Evolutionary conservation across 2,888 invertebrate genomes (phyloP), one percentile per base, ranked within the genome.

Genomic region (Uropetala carovei): DNA sequence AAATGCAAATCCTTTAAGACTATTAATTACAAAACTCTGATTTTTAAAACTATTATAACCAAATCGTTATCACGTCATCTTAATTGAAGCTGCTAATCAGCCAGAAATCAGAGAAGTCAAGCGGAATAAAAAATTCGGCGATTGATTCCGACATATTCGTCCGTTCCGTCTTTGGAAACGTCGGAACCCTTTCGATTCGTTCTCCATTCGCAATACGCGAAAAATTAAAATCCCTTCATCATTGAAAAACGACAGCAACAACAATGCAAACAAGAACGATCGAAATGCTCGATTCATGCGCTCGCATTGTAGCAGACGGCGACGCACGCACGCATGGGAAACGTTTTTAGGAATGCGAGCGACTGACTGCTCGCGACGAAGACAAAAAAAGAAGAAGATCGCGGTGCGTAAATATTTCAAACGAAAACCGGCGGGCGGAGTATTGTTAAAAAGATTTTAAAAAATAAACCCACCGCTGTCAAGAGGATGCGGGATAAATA

Each of bases 401-500:
- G 60, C 13, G 13, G 27, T 13, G 75, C 22, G 75, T 75, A 75
- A 75, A 75, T 75, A 22, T 75, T 75, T 75, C 22, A 75, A 27
- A 27, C 75, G 75, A 75, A 75, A 75, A 27, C 43, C 27, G 75
- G 75, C 75, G 75, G 75, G 22, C 75, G 75, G 75, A 75, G 75
- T 75, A 13, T 75, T 60, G 13, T 75, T 10, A 27, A 27, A 75
- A 22, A 11, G 68, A 43, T 43, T 43, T 43, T 3, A 43, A 43
- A 43, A n/a, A 75, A 22, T n/a, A n/a, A n/a, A n/a, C n/a, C 10
- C 13, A 75, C 13, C 22, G 10, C 22, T 13, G 27, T 75, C 75
- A 27, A 43, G 68, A 22, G 22, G 68, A 68, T 68, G 22, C 27
- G 75, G 22, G 14, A 27, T 75, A 75, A 75, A 75, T 75, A 75